phyloP scores from a whole-genome alignment of 1,140 invertebrate genomes.

The Mylabris phalerata region DNA sequence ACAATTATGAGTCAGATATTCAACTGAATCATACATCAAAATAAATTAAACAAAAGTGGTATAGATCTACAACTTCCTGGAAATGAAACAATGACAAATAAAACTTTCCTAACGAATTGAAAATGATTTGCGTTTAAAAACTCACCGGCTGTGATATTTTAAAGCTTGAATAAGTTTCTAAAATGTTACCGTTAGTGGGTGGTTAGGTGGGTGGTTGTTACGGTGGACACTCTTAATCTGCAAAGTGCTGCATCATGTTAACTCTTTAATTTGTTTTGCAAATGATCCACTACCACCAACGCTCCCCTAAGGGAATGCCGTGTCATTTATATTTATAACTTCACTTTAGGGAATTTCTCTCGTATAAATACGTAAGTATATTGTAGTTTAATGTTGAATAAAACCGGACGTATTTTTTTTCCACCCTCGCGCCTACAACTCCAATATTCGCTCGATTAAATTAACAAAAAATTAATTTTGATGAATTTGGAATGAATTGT shows the following conservation, averaged over 20 bases:
- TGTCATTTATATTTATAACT: constrained; percentile 33
- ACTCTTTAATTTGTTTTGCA: constrained; percentile 40
- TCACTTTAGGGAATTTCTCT: constrained; percentile 16
- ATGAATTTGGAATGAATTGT: too few relatives aligned
- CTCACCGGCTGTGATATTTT: too few relatives aligned
- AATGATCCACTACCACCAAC: constrained; percentile 22
- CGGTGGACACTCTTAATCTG: constrained; percentile 28
- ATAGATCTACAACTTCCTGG: too few relatives aligned
- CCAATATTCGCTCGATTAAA: too few relatives aligned
- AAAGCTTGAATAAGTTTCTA: too few relatives aligned
- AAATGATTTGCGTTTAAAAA: not conserved
- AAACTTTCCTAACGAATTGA: not conserved
- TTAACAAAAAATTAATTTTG: too few relatives aligned
- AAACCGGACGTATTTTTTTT: constrained; percentile 15
- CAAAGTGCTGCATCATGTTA: constrained; percentile 38
- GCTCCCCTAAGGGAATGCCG: constrained; percentile 12
- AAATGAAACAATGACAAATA: too few relatives aligned
- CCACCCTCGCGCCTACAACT: too few relatives aligned
- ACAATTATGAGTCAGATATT: too few relatives aligned
- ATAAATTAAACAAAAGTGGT: constrained; percentile 9
- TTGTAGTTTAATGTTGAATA: constrained; percentile 27
- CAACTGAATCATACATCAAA: constrained; percentile 16
- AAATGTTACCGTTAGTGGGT: too few relatives aligned
- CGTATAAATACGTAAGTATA: constrained; percentile 28
- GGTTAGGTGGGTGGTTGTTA: not conserved